Base-by-base conservation (phyloP, 64 coral and sea anemone species). In the Dendrophyllia cribrosa region DNA sequence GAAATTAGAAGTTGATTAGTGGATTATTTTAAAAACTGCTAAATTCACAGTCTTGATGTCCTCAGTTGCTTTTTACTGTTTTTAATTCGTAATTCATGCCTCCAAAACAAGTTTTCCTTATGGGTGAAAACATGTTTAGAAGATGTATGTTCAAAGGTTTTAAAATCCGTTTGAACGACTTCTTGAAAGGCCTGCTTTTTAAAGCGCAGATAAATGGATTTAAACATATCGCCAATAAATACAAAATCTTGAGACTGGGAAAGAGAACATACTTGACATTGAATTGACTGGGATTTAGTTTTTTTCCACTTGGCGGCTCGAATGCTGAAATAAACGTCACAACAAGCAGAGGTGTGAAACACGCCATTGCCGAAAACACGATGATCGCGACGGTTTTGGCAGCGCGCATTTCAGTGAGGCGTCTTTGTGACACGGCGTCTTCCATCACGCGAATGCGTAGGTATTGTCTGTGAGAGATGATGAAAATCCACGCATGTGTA, bases 391-490 rank as follows among this genome's bases (percentile, higher is more conserved):
- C 80, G 0, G 80, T 84, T 8, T 67, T 84, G 62, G 80, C 80
- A 61, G 80, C 80, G 80, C 80, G 80, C 62, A 84, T 84, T 84
- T 84, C 80, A 67, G 19, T 84, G 17, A 50, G 44, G n/a, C 80
- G 80, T 67, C n/a, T 49, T 51, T 67, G 60, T 51, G 43, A 19
- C 44, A 84, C 19, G 62, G 80, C 61, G 44, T 84, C 80, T 51
- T 84, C 60, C 43, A 84, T 4, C 3, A 15, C 45, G 19, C 80
- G 63, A 43, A 84, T 84, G 3, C 62, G 44, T 51, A 17, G 19
- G 80, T 67, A 24, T 51, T 84, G 80, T n/a, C 17, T 50, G 43
- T 15, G 9, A 11, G 80, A 68, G 62, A 84, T 84, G 3, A 50
- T 51, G 62, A 68, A 84, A 68, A 84, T 84, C 80, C 60, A 68